Base-by-base conservation (phyloP, 2,113 vertebrate genomes). In the Gavia stellata region DNA sequence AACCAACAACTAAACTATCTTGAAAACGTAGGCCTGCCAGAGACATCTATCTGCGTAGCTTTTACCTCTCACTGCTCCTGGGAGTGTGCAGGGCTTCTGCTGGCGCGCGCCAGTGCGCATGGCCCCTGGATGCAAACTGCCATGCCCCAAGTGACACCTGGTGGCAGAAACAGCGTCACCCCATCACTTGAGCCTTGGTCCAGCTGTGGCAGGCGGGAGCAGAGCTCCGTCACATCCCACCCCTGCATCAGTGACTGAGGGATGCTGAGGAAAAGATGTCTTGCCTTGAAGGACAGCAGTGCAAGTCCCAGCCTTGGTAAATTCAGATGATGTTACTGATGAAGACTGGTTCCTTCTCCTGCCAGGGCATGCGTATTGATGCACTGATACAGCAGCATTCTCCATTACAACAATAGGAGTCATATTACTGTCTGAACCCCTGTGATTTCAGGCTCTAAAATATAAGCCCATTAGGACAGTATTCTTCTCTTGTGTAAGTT, bases 101-200 rank as follows among this genome's bases (percentile, higher is more conserved):
- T 42, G 36, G 38, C n/a, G 26, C 24, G 3, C 18, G 17, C 15
- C 70, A 24, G 23, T 1, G 19, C 6, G 47, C 12, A 12, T 3
- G 7, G 15, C 36, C 38, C 56, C 9, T 0, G 13, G 70, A 9
- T 33, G 34, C 34, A 26, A n/a, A 75, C 0, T 18, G 63, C 82
- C 42, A 7, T 15, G 53, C 26, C 79, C 86, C 85, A 78, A 4
- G 90, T 92, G 96, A 94, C 86, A 91, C 61, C 96, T 96, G 72
- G 79, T 93, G 94, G 96, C 91, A 92, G 49, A 50, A 42, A 24
- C 59, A 74, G 86, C 1, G 1, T 45, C 56, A 53, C 20, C 44
- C 38, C 59, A 4, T 17, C 31, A 16, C 55, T 40, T 14, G 34
- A 53, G 36, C 49, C 42, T 20, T 15, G 26, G 45, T 40, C 24